These are phyloP conservation scores for Lerema accius DNA, from an alignment of 1,140 invertebrate species.

Conservation along the genomic window DNA sequence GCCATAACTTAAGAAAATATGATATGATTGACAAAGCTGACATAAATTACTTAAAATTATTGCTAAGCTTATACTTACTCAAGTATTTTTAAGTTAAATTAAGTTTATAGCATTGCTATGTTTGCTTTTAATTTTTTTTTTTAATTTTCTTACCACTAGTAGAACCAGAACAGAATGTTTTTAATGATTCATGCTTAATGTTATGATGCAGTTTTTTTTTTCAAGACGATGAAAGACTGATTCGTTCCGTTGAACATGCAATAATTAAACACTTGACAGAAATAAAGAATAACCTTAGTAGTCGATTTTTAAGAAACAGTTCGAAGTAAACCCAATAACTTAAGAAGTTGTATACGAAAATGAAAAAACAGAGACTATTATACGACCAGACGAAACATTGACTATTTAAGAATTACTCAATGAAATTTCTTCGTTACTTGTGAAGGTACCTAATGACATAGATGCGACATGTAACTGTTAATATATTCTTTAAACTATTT, in stretches of 20 bases:
- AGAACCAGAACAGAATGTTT: conserved; percentile 35
- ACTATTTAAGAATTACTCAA: conserved; percentile 52
- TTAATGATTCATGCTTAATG: conserved; percentile 44
- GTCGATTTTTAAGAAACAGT: conserved; percentile 39
- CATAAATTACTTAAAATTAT: conserved; percentile 5
- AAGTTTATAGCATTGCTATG: conserved; percentile 3
- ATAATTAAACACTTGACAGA: conserved; percentile 43
- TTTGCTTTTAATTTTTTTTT: background rate
- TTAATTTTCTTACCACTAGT: conserved; percentile 33
- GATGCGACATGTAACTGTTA: conserved; percentile 45
- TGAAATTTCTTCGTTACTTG: conserved; percentile 42
- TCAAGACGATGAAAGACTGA: conserved; percentile 35
- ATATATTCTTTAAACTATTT: no score
- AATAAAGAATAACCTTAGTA: conserved; percentile 40
- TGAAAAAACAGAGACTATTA: conserved; percentile 59
- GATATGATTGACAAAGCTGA: conserved; percentile 1
- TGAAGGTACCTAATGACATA: conserved; percentile 45
- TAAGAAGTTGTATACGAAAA: conserved; percentile 51
- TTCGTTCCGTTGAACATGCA: conserved; percentile 44
- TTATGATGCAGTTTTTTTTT: conserved; percentile 36
- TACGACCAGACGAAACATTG: conserved; percentile 62
- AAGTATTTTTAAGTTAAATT: background rate
- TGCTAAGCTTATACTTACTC: conserved; percentile 17
- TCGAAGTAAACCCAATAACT: conserved; percentile 34
- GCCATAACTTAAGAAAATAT: conserved; percentile 5